Conservation (phyloP, 92 coral and sea anemone genomes). For the Parazoanthus swiftii region DNA sequence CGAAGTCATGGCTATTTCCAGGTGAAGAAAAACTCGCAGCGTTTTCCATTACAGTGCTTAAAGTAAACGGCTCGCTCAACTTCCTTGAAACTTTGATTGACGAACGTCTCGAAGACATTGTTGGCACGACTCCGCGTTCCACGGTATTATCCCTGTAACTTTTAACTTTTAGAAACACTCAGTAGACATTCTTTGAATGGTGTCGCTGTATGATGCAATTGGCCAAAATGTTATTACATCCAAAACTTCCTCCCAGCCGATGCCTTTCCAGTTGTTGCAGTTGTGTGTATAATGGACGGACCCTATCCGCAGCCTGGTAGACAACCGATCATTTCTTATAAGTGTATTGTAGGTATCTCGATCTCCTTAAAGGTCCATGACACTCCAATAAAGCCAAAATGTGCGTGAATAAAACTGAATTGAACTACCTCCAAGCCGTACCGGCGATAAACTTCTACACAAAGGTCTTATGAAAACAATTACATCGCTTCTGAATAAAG, state of each 20-base stretch:
- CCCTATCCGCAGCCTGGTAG: too few species aligned
- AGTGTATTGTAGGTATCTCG: background rate
- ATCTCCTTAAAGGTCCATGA: background rate
- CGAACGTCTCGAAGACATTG: constrained; percentile 10
- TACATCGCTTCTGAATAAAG: background rate
- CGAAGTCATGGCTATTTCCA: background rate
- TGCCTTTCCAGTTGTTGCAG: background rate
- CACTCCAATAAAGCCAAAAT: too few species aligned
- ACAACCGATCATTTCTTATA: too few species aligned
- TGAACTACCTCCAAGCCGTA: too few species aligned
- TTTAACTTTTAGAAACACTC: background rate
- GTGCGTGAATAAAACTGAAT: too few species aligned
- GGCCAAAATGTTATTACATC: background rate
- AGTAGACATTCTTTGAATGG: background rate
- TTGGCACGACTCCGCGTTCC: background rate
- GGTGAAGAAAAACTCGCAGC: background rate
- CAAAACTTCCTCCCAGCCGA: background rate
- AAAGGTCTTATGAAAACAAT: background rate
- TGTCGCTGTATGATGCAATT: background rate
- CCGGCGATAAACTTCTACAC: background rate
- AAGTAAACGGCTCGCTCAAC: background rate
- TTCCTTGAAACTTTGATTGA: background rate
- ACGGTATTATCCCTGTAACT: background rate
- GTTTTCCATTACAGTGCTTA: constrained; percentile 17
- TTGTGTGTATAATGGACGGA: background rate